Conservation (phyloP, 2,113 vertebrate species). For the Onychostruthus taczanowskii region DNA sequence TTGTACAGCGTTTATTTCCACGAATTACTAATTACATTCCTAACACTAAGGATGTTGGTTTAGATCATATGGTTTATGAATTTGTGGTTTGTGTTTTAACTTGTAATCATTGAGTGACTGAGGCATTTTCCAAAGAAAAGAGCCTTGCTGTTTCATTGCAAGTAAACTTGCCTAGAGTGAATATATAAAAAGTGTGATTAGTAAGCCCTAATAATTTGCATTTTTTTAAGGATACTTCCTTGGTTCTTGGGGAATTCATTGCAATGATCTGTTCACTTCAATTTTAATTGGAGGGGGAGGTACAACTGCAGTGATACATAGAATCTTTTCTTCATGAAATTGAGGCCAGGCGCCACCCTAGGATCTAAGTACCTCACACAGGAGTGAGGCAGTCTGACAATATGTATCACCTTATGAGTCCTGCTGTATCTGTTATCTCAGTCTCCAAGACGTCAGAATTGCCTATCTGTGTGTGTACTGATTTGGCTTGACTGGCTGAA, state of each 20-base stretch:
- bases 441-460: background rate
- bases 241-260: background rate
- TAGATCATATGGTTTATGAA: background rate
- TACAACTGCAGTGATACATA: background rate
- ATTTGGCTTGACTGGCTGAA: background rate
- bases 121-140: background rate
- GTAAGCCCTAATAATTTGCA: background rate
- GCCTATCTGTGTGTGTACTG: rapidly evolving
- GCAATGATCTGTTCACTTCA: background rate
- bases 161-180: background rate
- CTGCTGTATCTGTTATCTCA: background rate
- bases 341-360: background rate
- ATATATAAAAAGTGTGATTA: background rate
- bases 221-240: background rate
- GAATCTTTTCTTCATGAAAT: background rate
- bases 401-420: background rate
- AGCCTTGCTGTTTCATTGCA: background rate
- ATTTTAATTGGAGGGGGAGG: background rate
- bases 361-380: background rate
- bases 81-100: background rate
- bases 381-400: background rate
- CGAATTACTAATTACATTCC: too few species aligned
- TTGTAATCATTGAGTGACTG: background rate
- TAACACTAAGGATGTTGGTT: background rate
- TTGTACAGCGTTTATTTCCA: too few species aligned